A percentile compares a stretch with the other conserved stretches of the same genome.
Evolutionary conservation across 2,797 vertebrate genomes (phyloP).

Genomic region (Ctenopoma kingsleyae): DNA sequence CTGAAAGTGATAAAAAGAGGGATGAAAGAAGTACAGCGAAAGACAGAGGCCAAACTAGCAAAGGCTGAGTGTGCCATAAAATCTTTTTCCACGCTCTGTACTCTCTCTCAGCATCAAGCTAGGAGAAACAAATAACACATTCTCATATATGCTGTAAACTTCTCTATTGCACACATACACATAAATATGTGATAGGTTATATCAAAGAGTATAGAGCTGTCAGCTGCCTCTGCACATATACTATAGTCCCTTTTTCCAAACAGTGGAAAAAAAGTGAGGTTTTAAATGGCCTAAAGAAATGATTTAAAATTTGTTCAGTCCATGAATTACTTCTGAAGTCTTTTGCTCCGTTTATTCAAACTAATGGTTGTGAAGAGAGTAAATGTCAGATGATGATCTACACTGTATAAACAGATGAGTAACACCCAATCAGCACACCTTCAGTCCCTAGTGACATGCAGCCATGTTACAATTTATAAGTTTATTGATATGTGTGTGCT

Average conservation of each 20-base stretch:
- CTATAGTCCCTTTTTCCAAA: not conserved
- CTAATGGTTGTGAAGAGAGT: not conserved
- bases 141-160: not conserved
- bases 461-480: slow-evolving; percentile 14
- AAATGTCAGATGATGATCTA: slow-evolving; percentile 37
- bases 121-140: not conserved
- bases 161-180: not conserved
- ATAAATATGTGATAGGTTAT: not conserved
- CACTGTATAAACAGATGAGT: slow-evolving; percentile 36
- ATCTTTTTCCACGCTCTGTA: not conserved
- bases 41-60: slow-evolving; percentile 18
- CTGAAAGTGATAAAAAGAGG: not conserved
- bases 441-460: slow-evolving; percentile 15
- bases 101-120: not conserved
- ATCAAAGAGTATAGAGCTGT: slow-evolving; percentile 11
- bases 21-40: not conserved
- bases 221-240: not conserved
- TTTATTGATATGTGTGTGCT: slow-evolving; percentile 24
- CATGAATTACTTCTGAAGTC: not conserved
- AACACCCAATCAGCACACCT: slow-evolving; percentile 51
- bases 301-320: not conserved
- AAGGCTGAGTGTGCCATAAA: not conserved
- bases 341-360: slow-evolving; percentile 7
- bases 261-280: not conserved
- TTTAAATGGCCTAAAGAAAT: not conserved